phyloP scores from a whole-genome alignment of 2,113 vertebrate genomes.

The Ploceus nigricollis region DNA sequence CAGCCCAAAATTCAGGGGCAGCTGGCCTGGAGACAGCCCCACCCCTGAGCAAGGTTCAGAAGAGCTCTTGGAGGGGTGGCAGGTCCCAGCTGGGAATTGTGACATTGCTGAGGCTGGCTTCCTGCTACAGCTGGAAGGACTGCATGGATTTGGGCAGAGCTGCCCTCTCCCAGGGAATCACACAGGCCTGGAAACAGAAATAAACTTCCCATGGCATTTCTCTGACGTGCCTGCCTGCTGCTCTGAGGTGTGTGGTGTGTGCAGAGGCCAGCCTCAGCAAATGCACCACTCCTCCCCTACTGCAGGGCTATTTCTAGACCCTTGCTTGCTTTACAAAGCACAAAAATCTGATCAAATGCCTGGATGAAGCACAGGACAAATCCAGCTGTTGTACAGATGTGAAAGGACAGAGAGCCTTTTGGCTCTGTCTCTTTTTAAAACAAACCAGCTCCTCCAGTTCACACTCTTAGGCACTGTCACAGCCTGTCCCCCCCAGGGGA shows the following conservation, averaged over 20 bases:
- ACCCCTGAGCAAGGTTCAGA: background rate
- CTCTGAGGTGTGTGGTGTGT: background rate
- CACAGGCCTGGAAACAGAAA: background rate
- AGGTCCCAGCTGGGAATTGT: background rate
- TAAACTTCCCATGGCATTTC: background rate
- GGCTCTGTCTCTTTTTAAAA: background rate
- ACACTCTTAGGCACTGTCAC: background rate
- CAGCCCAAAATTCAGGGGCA: background rate
- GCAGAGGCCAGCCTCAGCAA: background rate
- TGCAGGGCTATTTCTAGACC: background rate
- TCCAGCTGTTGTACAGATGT: slow-evolving; percentile 53
- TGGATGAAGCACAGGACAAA: background rate
- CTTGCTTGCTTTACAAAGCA: background rate
- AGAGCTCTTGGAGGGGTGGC: background rate
- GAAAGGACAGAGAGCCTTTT: background rate
- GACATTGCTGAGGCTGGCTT: background rate
- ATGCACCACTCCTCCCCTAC: background rate
- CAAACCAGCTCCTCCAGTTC: background rate
- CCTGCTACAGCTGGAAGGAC: background rate
- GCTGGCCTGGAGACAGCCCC: background rate
- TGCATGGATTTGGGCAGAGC: background rate
- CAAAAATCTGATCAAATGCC: background rate
- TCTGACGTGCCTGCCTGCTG: background rate
- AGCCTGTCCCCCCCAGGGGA: background rate
- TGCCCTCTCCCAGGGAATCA: background rate